Base-by-base conservation (phyloP, 1,140 invertebrate species). In the Drosophila bifasciata region DNA sequence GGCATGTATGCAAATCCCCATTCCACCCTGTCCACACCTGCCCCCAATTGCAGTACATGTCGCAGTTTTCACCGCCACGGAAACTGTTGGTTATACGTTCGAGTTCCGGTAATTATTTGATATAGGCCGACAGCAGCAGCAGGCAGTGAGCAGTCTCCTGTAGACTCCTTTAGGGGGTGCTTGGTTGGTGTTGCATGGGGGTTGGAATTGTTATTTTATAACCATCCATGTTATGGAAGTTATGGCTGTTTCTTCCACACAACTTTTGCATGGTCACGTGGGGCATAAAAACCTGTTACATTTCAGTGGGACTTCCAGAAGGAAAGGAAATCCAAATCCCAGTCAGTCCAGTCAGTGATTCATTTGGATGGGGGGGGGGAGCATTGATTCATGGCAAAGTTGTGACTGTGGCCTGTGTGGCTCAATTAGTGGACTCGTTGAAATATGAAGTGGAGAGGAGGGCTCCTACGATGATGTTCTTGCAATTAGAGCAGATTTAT, bases 91-190 rank as follows among this genome's bases (percentile, higher is more conserved):
- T 85, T 86, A 86, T 86, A 81, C 69, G 81, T 68, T 71, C 74
- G 66, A 86, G 81, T 86, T 86, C 81, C 81, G 81, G 81, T 86
- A 86, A 86, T 86, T 86, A 86, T 86, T 86, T 86, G 81, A 86
- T 86, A 86, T 85, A 86, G 81, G 81, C 81, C 77, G 67, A 53
- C 62, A 46, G 45, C 32, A 44, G 7, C 23, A 39, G 19, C 19
- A 19, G 19, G 0, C 19, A 19, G 19, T 3, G 3, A 17, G 41
- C 17, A 44, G 19, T 40, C 23, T 25, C 32, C 32, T 4, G 32
- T 4, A 1, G 32, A 36, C 11, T 13, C 28, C 28, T 4, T 23
- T 6, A 4, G 4, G 23, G 9, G 28, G 28, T 11, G 28, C n/a
- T 28, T 8, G 25, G 25, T 28, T 8, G 25, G n/a, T 28, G 21